These are phyloP conservation scores for Drosophila sproati DNA, from an alignment of 1,140 invertebrate genomes.

Conservation along the genomic window DNA sequence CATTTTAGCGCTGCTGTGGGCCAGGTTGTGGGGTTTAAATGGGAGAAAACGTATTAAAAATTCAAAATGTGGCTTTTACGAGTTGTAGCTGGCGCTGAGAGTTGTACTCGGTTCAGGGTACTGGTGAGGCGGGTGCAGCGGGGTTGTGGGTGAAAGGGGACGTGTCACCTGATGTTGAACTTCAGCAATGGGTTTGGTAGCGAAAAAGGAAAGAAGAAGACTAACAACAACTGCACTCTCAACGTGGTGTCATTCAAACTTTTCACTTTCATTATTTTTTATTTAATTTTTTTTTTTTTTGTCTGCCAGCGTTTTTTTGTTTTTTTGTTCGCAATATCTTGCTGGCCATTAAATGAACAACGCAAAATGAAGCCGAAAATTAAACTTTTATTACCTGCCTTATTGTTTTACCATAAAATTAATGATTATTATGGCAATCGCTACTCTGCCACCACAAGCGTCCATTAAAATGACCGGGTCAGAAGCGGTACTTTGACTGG, in stretches of 20 bases:
- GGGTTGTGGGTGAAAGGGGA: neutral
- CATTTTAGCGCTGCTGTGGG: constrained; percentile 42
- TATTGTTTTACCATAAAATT: constrained; percentile 83
- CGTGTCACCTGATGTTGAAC: constrained; percentile 37
- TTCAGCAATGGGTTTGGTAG: constrained; percentile 25
- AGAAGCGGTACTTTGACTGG: constrained; percentile 45
- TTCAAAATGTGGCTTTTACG: constrained; percentile 78
- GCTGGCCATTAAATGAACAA: constrained; percentile 47
- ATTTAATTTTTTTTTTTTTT: constrained; percentile 40
- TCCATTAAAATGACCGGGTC: constrained; percentile 60
- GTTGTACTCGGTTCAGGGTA: neutral
- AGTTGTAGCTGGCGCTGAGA: constrained; percentile 36
- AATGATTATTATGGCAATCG: constrained; percentile 83
- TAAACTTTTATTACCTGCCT: constrained; percentile 83
- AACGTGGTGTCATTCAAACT: constrained; percentile 62
- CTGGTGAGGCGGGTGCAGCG: neutral
- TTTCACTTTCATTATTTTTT: constrained; percentile 83
- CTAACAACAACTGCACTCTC: constrained; percentile 10
- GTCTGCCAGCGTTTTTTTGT: constrained; percentile 19
- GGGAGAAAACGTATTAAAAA: constrained; percentile 64
- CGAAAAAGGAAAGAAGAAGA: constrained; percentile 1
- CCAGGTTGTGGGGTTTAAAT: constrained; percentile 10
- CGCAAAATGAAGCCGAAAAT: constrained; percentile 62
- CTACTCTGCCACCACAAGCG: constrained; percentile 67
- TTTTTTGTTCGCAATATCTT: constrained; percentile 16